Base-by-base conservation (phyloP, 37 sponge, comb jelly and placozoan species). In the Geodia barretti region DNA sequence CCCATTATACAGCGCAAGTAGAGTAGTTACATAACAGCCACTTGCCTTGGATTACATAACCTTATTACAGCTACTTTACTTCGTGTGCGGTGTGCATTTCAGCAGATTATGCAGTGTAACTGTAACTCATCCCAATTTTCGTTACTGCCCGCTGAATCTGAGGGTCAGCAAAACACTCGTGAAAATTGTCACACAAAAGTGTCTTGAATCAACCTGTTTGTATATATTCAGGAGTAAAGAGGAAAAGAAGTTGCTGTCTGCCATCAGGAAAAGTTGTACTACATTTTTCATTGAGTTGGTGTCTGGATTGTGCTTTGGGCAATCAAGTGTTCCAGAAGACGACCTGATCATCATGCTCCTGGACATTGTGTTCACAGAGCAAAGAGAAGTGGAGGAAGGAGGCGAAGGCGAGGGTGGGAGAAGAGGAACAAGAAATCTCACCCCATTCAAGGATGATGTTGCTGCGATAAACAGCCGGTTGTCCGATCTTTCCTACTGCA, bases 281-380 rank as follows among this genome's bases (percentile, higher is more conserved):
- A 25, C n/a, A 1, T 88, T 80, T 60, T 88, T 88, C 63, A 78
- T 85, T 72, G 89, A 92, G 61, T 74, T 88, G 41, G 76, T 88
- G 11, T 85, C 86, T 43, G 42, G 62, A 7, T 76, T 91, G n/a
- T 91, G 92, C 59, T 91, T 91, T 79, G 92, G 92, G 26, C 68
- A 54, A n/a, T 33, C 59, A 25, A 70, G 43, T 33, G 69, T 84
- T 31, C 92, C 92, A 39, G 78, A 86, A 64, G 74, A 73, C 62
- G 87, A 66, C 0, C 87, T 91, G 24, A 74, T 86, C 61, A 63
- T 78, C 29, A 64, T 64, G 63, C 75, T 91, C 2, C 60, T 91
- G 54, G 68, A 82, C 42, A 78, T 60, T n/a, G 79, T 91, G 17
- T 83, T 87, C 66, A 70, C 34, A 37, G 64, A 82, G 47, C 1